Conservation (phyloP, 1,140 invertebrate species). For the Bemisia tabaci region DNA sequence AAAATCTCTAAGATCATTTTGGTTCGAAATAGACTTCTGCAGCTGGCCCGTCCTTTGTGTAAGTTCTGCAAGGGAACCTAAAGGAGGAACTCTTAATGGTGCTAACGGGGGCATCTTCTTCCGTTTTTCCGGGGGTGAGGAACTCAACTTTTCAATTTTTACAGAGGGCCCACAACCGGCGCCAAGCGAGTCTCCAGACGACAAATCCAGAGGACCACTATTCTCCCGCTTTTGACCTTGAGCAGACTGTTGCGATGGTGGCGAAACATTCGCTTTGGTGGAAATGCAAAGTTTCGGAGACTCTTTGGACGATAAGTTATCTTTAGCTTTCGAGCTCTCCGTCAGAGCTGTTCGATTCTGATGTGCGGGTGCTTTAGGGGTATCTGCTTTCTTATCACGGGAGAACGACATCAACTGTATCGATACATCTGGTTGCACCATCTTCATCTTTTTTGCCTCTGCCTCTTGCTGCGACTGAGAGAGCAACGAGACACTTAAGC, state of each 20-base stretch:
- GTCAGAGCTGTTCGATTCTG: neutral
- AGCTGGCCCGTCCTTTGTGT: neutral
- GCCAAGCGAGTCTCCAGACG: neutral
- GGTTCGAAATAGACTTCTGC: neutral
- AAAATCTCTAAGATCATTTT: neutral
- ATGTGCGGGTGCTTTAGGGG: too few species aligned
- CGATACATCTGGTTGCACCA: conserved; percentile 23
- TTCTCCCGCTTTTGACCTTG: neutral
- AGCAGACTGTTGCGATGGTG: neutral
- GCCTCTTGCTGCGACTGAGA: conserved; percentile 13
- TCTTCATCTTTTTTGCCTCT: conserved; percentile 19
- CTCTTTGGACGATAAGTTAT: neutral
- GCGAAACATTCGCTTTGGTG: neutral
- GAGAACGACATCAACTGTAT: conserved; percentile 21
- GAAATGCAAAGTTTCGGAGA: neutral
- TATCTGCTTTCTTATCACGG: neutral
- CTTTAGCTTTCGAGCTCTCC: neutral
- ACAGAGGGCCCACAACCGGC: neutral
- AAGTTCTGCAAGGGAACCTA: neutral
- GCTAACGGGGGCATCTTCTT: neutral
- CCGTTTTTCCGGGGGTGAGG: neutral
- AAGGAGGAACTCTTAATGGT: neutral
- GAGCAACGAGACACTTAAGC: conserved; percentile 12
- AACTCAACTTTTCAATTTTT: neutral
- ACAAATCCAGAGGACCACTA: neutral